Base-by-base conservation (phyloP, 2,113 vertebrate genomes). In the Chaetodon auriga region DNA sequence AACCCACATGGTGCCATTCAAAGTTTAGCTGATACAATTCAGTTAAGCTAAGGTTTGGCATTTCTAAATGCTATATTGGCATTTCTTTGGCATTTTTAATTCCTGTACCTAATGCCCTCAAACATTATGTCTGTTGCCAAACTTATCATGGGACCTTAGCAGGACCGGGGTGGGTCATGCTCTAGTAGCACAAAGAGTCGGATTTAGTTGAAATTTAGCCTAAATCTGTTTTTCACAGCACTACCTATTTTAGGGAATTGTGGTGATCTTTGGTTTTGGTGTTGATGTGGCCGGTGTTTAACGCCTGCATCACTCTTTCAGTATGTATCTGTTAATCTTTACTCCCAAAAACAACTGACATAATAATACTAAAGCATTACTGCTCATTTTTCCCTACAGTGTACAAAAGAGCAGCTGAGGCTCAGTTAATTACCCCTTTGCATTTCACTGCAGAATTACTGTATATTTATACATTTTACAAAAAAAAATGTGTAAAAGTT, bases 401-500 rank as follows among this genome's bases (percentile, higher is more conserved):
- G 62, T 63, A 19, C 2, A 48, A 14, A 61, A 53, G 18, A 16
- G 13, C 58, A 55, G 9, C 25, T 46, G 4, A 23, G 36, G 38
- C 36, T 35, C 41, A 48, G 46, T 57, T 41, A 19, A 30, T 30
- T 30, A 30, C 2, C 1, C 21, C 41, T 5, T 21, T 23, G 4
- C 30, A 23, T 76, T 45, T 68, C 25, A 30, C 30, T 30, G 30
- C 30, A 68, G 12, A 69, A 69, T 70, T n/a, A 11, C 7, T 38
- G 46, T 74, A 61, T 71, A 57, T 72, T 55, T 61, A 62, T 45
- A 54, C 53, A 57, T 15, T 18, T 58, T 30, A 35, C 64, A 57
- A 70, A 49, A 78, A 49, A 78, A 82, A 68, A 70, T 66, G 46
- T 79, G 54, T 36, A 66, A 60, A 74, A 7, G 51, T 77, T 70